Evolutionary conservation across 2,113 vertebrate species (phyloP), one percentile per base, ranked within the genome.

Genomic region (Chaetodon auriga): DNA sequence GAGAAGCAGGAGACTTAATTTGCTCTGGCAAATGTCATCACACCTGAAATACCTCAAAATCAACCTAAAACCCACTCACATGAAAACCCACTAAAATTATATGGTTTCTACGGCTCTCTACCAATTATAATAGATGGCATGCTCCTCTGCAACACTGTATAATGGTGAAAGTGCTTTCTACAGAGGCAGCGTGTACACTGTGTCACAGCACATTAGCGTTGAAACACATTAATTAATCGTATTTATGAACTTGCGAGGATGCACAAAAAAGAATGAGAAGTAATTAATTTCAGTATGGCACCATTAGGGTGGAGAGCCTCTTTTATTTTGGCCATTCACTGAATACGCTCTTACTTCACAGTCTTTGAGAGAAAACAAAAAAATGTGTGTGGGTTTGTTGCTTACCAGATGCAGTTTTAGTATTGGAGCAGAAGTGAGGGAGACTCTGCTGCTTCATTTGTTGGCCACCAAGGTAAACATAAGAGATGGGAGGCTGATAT

Each of bases 391-490:
- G 64, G 35, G 61, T 70, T 64, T 61, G 11, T 54, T 61, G 6
- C 11, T 5, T 15, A 43, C n/a, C n/a, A 57, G 46, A 53, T 21
- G 25, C 30, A n/a, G 9, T 19, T 65, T 15, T 54, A 8, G 64
- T 25, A 41, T 14, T 65, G 18, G 45, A 35, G 16, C 4, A 4
- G 45, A 63, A 23, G 14, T 45, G 16, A 65, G 14, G 3, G 2
- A n/a, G 7, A 5, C 48, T 66, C 21, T 57, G 41, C 30, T 70
- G 46, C 38, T 54, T 49, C n/a, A 63, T 53, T 57, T 79, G 35
- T 58, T 78, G 35, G 16, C 18, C 69, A 61, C 35, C 43, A 70
- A 23, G 58, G 53, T 53, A 69, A 68, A 80, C 63, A 62, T 1
- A 9, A 15, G 51, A 73, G 61, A 53, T 21, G 7, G 51, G 23